Conservation (phyloP, 1,140 invertebrate genomes). For the Leptonema lineaticorne region DNA sequence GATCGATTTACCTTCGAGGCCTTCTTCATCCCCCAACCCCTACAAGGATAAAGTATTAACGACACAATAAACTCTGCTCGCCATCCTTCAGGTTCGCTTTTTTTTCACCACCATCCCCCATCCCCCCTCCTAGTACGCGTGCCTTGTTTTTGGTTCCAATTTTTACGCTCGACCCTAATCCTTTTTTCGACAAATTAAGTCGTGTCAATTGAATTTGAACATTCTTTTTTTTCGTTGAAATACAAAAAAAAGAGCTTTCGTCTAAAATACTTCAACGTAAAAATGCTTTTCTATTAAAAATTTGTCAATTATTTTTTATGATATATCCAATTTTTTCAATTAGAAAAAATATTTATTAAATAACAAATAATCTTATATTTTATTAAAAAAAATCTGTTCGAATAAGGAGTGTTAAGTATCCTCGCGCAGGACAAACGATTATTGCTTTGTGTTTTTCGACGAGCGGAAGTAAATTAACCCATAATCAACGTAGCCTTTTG, state of each 20-base stretch:
- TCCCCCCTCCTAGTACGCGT: background rate
- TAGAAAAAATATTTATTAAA: too few species aligned
- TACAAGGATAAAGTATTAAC: conserved; percentile 1
- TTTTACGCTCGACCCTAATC: background rate
- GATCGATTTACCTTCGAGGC: conserved; percentile 19
- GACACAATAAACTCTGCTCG: background rate
- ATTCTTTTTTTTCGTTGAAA: too few species aligned
- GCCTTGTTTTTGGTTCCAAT: background rate
- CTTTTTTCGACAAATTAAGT: background rate
- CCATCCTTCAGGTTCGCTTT: background rate
- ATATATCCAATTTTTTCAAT: too few species aligned
- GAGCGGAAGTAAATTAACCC: conserved; percentile 28
- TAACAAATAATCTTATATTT: too few species aligned
- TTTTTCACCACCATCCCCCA: background rate
- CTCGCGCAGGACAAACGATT: conserved; percentile 21
- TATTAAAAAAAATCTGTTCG: too few species aligned
- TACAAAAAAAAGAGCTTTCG: too few species aligned
- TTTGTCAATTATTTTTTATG: too few species aligned
- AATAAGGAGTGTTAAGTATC: conserved; percentile 24
- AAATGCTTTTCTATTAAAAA: too few species aligned
- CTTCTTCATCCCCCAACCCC: too few species aligned
- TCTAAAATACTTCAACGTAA: too few species aligned
- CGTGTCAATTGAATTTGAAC: too few species aligned
- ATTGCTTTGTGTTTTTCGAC: conserved; percentile 23
- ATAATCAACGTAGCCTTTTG: conserved; percentile 13